Evolutionary conservation across 2,888 invertebrate genomes (phyloP).

Genomic region (Acanthacorydalis orientalis): DNA sequence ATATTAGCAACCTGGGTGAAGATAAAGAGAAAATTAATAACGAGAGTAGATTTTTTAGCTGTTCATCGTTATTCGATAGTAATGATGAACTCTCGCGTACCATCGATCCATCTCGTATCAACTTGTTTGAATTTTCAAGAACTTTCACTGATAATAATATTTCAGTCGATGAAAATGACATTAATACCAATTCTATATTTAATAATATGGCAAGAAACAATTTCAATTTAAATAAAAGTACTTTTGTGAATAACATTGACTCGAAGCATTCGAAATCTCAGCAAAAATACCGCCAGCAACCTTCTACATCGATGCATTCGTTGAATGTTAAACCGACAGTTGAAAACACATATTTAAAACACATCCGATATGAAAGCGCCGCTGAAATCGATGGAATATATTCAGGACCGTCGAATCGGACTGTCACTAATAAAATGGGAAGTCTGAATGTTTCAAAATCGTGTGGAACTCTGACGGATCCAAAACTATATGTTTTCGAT

Average conservation of each 20-base stretch:
- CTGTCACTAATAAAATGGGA: not conserved
- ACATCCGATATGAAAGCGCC: slow-evolving; percentile 25
- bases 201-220: too few relatives aligned
- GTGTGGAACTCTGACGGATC: slow-evolving; percentile 4
- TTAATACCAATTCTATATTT: too few relatives aligned
- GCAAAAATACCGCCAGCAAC: too few relatives aligned
- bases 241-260: too few relatives aligned
- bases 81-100: not conserved
- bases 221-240: too few relatives aligned
- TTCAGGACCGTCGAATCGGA: not conserved
- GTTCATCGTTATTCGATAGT: not conserved
- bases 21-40: not conserved
- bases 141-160: not conserved
- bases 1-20: not conserved
- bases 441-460: slow-evolving; percentile 1
- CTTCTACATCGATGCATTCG: slow-evolving; percentile 11
- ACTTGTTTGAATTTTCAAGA: slow-evolving; percentile 3
- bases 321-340: slow-evolving; percentile 7
- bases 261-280: too few relatives aligned
- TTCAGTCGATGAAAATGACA: too few relatives aligned
- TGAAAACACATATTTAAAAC: slow-evolving; percentile 27
- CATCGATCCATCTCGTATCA: slow-evolving; percentile 2
- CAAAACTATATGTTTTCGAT: slow-evolving; percentile 2
- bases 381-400: slow-evolving; percentile 14
- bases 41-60: not conserved